A percentile compares a stretch with the other conserved stretches of the same genome.
These are phyloP conservation scores for Phylloscopus trochiloides DNA, from an alignment of 2,113 vertebrate species.

Conservation along the genomic window DNA sequence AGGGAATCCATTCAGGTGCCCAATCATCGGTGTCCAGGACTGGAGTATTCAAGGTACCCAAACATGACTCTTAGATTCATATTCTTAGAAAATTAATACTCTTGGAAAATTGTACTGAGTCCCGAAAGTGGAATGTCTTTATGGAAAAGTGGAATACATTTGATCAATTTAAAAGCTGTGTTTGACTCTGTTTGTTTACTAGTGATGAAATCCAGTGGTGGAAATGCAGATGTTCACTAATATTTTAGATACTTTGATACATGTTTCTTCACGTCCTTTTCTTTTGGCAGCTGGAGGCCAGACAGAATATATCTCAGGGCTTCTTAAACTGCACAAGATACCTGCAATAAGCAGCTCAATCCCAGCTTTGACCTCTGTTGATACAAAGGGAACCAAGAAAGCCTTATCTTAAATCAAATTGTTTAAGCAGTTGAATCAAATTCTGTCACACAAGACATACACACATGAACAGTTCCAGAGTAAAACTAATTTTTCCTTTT, in stretches of 20 bases:
- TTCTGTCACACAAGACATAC: not conserved
- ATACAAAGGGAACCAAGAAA: not conserved
- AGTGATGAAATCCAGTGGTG: not conserved
- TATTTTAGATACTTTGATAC: not conserved
- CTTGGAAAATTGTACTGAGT: not conserved
- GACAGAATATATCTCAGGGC: not conserved
- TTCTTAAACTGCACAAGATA: not conserved
- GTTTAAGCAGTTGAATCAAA: not conserved
- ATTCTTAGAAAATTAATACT: not conserved
- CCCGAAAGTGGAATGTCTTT: not conserved
- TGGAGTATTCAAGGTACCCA: not conserved
- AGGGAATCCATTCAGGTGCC: not conserved
- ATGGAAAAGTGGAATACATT: not conserved
- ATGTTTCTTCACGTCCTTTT: not conserved
- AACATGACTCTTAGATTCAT: not conserved
- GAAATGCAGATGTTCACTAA: not conserved
- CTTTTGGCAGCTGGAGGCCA: not conserved
- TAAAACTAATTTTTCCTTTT: accelerated
- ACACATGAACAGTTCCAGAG: not conserved
- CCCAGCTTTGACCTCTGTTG: not conserved
- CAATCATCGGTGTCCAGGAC: not conserved
- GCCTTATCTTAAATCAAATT: not conserved
- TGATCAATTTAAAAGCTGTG: not conserved
- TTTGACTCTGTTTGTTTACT: not conserved
- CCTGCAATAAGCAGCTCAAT: not conserved